Conservation (phyloP, 2,797 vertebrate species). For the Liasis olivaceus region DNA sequence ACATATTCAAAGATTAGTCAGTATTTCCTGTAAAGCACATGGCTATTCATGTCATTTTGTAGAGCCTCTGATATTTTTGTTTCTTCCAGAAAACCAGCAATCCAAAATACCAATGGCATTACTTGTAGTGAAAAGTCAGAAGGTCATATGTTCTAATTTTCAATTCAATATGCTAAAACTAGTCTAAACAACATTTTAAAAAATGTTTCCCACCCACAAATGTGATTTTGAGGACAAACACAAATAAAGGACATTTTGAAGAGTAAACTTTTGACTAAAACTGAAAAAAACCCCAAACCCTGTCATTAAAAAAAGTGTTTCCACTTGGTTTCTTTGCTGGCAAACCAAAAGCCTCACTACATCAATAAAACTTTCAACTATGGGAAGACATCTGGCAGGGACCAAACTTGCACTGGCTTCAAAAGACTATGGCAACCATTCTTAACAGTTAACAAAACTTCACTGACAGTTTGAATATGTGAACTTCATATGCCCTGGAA, state of each 20-base stretch:
- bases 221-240: constrained; percentile 31
- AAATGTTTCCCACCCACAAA: constrained; percentile 56
- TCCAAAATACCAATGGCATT: constrained; percentile 49
- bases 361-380: constrained; percentile 32
- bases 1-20: constrained; percentile 48
- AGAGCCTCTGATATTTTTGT: constrained; percentile 55
- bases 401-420: constrained; percentile 42
- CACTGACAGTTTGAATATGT: constrained; percentile 9
- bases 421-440: constrained; percentile 22
- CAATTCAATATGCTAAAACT: constrained; percentile 40
- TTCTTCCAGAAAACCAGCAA: constrained; percentile 43
- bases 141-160: constrained; percentile 55
- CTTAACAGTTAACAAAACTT: constrained; percentile 25
- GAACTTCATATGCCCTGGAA: not conserved
- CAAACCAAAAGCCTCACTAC: constrained; percentile 16
- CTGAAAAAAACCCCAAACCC: not conserved
- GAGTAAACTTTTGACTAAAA: constrained; percentile 20
- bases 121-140: constrained; percentile 42
- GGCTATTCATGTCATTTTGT: constrained; percentile 56
- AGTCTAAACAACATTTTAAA: constrained; percentile 26
- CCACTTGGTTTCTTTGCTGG: constrained; percentile 24
- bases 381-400: constrained; percentile 23
- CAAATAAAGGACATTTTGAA: constrained; percentile 47
- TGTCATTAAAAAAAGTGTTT: constrained; percentile 23
- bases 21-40: constrained; percentile 62